Percentiles rank a stretch among this genome's conserved stretches.
phyloP scores from a whole-genome alignment of 2,797 vertebrate species.

The Chromobotia macracanthus region DNA sequence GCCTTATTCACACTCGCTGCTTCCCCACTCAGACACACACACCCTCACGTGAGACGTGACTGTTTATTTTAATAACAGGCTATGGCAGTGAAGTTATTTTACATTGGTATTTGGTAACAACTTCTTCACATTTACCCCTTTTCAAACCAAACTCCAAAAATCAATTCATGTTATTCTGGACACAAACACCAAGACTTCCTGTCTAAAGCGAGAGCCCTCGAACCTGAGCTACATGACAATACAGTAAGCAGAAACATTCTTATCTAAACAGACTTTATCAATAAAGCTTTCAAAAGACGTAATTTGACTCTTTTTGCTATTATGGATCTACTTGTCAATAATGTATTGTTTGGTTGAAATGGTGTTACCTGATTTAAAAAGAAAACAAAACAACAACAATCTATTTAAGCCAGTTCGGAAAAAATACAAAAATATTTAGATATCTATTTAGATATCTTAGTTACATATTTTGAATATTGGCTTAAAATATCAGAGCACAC shows the following conservation, averaged over 20 bases:
- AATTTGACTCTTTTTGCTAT: too few relatives aligned
- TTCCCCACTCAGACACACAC: slow-evolving; percentile 61
- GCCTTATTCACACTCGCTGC: slow-evolving; percentile 56
- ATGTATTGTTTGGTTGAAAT: too few relatives aligned
- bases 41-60: slow-evolving; percentile 60
- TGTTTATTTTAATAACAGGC: slow-evolving; percentile 81
- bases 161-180: slow-evolving; percentile 62
- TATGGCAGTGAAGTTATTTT: slow-evolving; percentile 76
- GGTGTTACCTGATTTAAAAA: too few relatives aligned
- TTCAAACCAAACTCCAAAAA: slow-evolving; percentile 65
- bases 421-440: too few relatives aligned
- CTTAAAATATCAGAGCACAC: too few relatives aligned
- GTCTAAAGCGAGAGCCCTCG: slow-evolving; percentile 49
- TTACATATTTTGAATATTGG: too few relatives aligned
- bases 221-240: slow-evolving; percentile 48
- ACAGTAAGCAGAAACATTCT: slow-evolving; percentile 65
- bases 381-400: too few relatives aligned
- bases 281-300: slow-evolving; percentile 11
- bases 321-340: too few relatives aligned
- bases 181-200: slow-evolving; percentile 64
- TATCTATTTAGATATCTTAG: too few relatives aligned
- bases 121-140: slow-evolving; percentile 72
- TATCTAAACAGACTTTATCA: slow-evolving; percentile 60
- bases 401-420: too few relatives aligned
- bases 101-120: slow-evolving; percentile 77